Evolutionary conservation across 2,888 invertebrate genomes (phyloP), one percentile per base, ranked within the genome.

Genomic region (Drosophila subquinaria): DNA sequence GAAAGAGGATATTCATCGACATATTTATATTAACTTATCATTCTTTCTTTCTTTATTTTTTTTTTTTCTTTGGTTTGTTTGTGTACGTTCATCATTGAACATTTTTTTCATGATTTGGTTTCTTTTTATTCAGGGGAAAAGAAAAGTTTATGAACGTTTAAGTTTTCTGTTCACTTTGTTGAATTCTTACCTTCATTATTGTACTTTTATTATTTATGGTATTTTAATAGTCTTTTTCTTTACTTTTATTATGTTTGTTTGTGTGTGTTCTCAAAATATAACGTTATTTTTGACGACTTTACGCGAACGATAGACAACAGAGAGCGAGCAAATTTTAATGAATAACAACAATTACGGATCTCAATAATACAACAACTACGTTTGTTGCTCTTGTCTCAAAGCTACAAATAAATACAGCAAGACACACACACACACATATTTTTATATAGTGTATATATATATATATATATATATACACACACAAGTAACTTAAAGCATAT

Each of bases 171-270:
- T 76, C 78, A 80, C 80, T 79, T 78, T 88, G 66, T 85, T 78
- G 52, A 71, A 72, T 88, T 84, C 84, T 89, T 86, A 85, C 86
- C 89, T 89, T 89, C 89, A 89, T 87, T 8, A 59, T 78, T 75
- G 62, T 69, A 68, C 47, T 75, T 69, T 82, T 79, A 68, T 71
- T 71, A 56, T 71, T 67, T 51, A 85, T 70, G 50, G 45, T 73
- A 69, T 70, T 65, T 71, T 72, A 75, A 52, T 50, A 62, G 64
- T 83, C 50, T 60, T 81, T 35, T 59, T 36, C 13, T 59, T 33
- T 27, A 27, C 6, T 6, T 8, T 8, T 51, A 36, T 38, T 13
- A 17, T 51, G 36, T 60, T 60, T 57, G 48, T 60, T 69, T 81
- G 75, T 75, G 64, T 64, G 69, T 67, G 62, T 65, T 69, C 51